These are phyloP conservation scores for Cirrhinus molitorella DNA, from an alignment of 2,797 vertebrate genomes.

Conservation along the genomic window DNA sequence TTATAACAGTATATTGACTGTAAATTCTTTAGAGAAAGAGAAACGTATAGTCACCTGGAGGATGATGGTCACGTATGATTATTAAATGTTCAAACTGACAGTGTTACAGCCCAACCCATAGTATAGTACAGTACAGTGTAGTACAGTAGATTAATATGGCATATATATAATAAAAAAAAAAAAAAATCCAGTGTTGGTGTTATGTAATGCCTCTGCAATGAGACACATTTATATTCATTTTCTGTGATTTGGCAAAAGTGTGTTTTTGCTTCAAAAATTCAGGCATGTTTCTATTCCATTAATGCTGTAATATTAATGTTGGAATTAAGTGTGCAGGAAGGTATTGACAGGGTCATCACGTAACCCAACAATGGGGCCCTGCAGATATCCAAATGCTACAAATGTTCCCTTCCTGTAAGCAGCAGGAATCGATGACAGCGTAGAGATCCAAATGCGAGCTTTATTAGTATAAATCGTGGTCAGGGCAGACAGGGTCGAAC, in stretches of 20 bases:
- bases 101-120: not conserved
- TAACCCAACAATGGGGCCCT: conserved; percentile 5
- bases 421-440: no score
- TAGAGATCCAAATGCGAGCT: no score
- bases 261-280: not conserved
- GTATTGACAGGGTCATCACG: conserved; percentile 20
- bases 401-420: conserved; percentile 43
- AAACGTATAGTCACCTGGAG: not conserved
- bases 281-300: conserved; percentile 21
- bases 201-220: not conserved
- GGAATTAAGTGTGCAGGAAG: conserved; percentile 34
- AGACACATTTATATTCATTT: conserved; percentile 10
- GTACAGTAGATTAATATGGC: not conserved
- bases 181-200: not conserved
- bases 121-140: not conserved
- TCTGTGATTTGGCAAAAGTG: not conserved
- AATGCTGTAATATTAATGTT: conserved; percentile 43
- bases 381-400: conserved; percentile 27
- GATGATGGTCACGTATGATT: not conserved
- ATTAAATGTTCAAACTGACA: not conserved
- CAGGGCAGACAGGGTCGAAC: no score
- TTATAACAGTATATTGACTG: not conserved
- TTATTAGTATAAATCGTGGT: no score
- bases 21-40: not conserved
- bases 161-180: not conserved